These are phyloP conservation scores for Mandrillus leucophaeus DNA, from an alignment of 2,113 vertebrate genomes.

Conservation along the genomic window DNA sequence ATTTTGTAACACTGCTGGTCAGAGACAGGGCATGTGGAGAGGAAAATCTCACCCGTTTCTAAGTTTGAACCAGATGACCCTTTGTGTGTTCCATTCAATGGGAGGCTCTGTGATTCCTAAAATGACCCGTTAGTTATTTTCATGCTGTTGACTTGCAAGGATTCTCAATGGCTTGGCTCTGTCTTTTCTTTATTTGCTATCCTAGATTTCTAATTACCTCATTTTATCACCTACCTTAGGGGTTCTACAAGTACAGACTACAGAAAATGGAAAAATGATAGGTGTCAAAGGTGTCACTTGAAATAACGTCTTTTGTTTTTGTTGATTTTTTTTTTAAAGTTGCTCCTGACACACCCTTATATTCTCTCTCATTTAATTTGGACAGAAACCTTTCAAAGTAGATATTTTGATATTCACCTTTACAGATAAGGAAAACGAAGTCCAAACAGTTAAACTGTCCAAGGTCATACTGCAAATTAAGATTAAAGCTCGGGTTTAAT, in stretches of 20 bases:
- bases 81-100: not conserved
- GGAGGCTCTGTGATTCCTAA: not conserved
- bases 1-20: not conserved
- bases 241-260: not conserved
- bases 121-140: not conserved
- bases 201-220: not conserved
- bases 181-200: not conserved
- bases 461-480: not conserved
- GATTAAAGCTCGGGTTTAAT: not conserved
- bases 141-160: not conserved
- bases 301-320: not conserved
- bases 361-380: not conserved
- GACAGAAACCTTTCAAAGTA: not conserved
- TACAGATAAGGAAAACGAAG: conserved; percentile 4
- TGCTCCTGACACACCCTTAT: not conserved
- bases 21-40: not conserved
- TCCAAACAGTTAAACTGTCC: not conserved
- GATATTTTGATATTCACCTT: not conserved
- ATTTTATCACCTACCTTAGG: not conserved
- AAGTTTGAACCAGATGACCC: not conserved
- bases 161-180: not conserved
- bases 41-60: not conserved
- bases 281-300: not conserved
- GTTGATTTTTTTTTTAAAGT: not conserved
- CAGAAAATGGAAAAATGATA: not conserved